Evolutionary conservation across 1,140 invertebrate genomes (phyloP).

Genomic region (Neocloeon triangulifer): DNA sequence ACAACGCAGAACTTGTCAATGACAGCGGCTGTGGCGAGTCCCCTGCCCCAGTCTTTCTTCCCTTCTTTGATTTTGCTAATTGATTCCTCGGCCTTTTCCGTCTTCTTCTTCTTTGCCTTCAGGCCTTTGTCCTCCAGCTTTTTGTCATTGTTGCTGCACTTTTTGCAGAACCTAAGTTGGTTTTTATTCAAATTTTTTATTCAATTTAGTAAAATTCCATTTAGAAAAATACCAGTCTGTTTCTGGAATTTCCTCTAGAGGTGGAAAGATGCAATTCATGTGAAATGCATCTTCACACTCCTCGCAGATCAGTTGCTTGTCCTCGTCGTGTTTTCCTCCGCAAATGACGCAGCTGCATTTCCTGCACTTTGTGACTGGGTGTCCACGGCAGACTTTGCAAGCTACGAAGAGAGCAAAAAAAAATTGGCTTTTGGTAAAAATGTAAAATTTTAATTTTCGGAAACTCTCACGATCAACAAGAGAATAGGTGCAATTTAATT

Average conservation of each 20-base stretch:
- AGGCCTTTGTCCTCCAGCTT: constrained; percentile 46
- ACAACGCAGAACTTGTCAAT: constrained; percentile 43
- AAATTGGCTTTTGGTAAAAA: no score
- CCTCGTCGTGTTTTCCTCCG: constrained; percentile 23
- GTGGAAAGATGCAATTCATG: constrained; percentile 16
- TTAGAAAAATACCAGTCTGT: constrained; percentile 32
- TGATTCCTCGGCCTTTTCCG: constrained; percentile 29
- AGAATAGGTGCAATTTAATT: no score
- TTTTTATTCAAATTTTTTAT: no score
- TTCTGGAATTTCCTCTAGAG: constrained; percentile 32
- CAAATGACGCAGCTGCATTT: constrained; percentile 23
- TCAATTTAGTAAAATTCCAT: no score
- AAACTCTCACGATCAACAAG: no score
- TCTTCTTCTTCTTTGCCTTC: constrained; percentile 44
- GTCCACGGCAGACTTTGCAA: neutral
- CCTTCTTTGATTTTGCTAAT: neutral
- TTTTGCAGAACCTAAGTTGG: constrained; percentile 57
- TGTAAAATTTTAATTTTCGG: no score
- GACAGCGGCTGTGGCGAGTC: constrained; percentile 62
- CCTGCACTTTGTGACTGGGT: constrained; percentile 17
- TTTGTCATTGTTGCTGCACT: constrained; percentile 56
- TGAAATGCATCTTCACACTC: constrained; percentile 17
- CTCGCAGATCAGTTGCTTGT: constrained; percentile 22
- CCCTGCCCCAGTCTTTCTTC: constrained; percentile 56
- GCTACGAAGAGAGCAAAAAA: no score